Evolutionary conservation across 2,113 vertebrate genomes (phyloP), one percentile per base, ranked within the genome.

Genomic region (Podocnemis expansa): DNA sequence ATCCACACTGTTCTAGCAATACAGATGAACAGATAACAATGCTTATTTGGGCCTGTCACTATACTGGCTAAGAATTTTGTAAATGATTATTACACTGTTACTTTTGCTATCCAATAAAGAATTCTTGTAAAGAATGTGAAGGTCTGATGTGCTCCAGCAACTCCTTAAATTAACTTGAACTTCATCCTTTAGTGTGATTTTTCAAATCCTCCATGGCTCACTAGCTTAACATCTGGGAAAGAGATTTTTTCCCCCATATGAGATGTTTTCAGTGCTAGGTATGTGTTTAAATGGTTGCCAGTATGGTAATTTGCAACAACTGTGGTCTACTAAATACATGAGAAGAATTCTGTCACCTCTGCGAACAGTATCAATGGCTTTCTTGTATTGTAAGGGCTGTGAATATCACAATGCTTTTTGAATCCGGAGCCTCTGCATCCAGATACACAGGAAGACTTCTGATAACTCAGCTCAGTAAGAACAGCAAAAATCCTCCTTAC

Each of bases 51-150:
- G 2, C 3, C 0, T 25, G 24, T 16, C 2, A 25, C 27, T 10
- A 2, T 63, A 6, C 41, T 51, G 78, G 27, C 88, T 24, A 58
- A 82, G 31, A 45, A 70, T 41, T 45, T 1, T 17, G 5, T 2
- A 5, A n/a, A 12, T 1, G 8, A 6, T 47, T 55, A 3, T 41
- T 51, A 38, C 16, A 63, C 19, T 86, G 78, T 51, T 52, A 10
- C 54, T 58, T 84, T 55, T 85, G 38, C 55, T 60, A 85, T 24
- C 3, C 58, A 55, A 8, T 6, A 60, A 84, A 90, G 54, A 21
- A 19, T 70, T 70, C 34, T 58, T 60, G 58, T 13, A 19, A 83
- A 43, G 82, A 34, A 0, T 8, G 6, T 0, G 0, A 7, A 8
- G 8, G 31, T 34, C 45, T 79, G 29, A 79, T 79, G 45, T 51